A percentile compares a stretch with the other conserved stretches of the same genome.
These are phyloP conservation scores for Petrocephalus schoutedeni DNA, from an alignment of 2,797 vertebrate species.

Conservation along the genomic window DNA sequence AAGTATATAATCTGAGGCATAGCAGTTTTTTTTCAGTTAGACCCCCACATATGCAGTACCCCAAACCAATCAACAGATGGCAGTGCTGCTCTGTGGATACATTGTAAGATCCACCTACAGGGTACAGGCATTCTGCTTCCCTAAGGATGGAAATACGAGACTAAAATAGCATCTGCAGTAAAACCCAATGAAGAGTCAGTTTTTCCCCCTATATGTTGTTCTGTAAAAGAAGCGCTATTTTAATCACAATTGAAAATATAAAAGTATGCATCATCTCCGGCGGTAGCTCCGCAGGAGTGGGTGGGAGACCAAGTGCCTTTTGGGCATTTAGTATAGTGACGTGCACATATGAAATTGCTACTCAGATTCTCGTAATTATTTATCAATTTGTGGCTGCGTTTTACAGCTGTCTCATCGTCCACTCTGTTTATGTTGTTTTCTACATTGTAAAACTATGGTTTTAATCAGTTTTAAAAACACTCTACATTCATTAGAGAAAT, in stretches of 20 bases:
- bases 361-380: background rate
- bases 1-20: background rate
- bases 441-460: background rate
- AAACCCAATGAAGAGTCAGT: slow-evolving; percentile 15
- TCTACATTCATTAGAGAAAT: background rate
- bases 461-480: background rate
- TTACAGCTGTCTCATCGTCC: background rate
- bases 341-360: background rate
- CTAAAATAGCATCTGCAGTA: slow-evolving; percentile 20
- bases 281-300: background rate
- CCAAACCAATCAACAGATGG: slow-evolving; percentile 51
- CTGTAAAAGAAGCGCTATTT: background rate
- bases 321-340: background rate
- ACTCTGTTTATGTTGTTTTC: background rate
- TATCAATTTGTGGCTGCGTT: background rate
- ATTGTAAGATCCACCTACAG: background rate
- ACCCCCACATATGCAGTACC: slow-evolving; percentile 39
- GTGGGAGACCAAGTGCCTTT: background rate
- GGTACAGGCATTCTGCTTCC: background rate
- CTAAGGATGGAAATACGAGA: slow-evolving; percentile 16
- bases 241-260: background rate
- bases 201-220: slow-evolving; percentile 26
- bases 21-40: background rate
- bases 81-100: slow-evolving; percentile 45
- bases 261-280: background rate